Conservation (phyloP, 2,113 vertebrate species). For the Poeciliopsis occidentalis region DNA sequence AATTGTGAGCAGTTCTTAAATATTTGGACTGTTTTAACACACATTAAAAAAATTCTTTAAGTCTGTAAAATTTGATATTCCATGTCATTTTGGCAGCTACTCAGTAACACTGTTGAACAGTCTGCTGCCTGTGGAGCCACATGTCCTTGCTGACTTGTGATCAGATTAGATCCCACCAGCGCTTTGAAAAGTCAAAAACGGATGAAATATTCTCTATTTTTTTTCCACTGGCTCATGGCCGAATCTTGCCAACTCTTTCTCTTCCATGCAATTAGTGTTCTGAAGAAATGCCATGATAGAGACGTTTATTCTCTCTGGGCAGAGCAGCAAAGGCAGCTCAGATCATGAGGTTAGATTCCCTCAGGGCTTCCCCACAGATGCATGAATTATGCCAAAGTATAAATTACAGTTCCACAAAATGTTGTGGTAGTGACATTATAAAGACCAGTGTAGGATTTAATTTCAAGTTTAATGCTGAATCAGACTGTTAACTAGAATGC, state of each 20-base stretch:
- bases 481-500: neutral
- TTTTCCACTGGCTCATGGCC: neutral
- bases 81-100: neutral
- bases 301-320: conserved; percentile 27
- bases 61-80: neutral
- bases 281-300: conserved; percentile 45
- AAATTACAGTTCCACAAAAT: conserved; percentile 19
- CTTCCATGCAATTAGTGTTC: conserved; percentile 44
- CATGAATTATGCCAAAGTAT: conserved; percentile 9
- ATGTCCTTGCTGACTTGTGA: conserved; percentile 30
- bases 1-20: no score
- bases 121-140: conserved; percentile 8
- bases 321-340: conserved; percentile 21
- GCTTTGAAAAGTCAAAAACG: conserved; percentile 18
- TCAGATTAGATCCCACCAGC: conserved; percentile 29
- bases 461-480: neutral
- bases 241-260: conserved; percentile 31
- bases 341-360: conserved; percentile 23
- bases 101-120: neutral
- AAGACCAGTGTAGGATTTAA: neutral
- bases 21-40: no score
- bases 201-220: conserved; percentile 15
- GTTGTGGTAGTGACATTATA: conserved; percentile 15
- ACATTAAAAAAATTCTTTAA: neutral
- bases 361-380: conserved; percentile 21